Conservation (phyloP, 2,888 invertebrate genomes). For the Melinopterus prodromus region DNA sequence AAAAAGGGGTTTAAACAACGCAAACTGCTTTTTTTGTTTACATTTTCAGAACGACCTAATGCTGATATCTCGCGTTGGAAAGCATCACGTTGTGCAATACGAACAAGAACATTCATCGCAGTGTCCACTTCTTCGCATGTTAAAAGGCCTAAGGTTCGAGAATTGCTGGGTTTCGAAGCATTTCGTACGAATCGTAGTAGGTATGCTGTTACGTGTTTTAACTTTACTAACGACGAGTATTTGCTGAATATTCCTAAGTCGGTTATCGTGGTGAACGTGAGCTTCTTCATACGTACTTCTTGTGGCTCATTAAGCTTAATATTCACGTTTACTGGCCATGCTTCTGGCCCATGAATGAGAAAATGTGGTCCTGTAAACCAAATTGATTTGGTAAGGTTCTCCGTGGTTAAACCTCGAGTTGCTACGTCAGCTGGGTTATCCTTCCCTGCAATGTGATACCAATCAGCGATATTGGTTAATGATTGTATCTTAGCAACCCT, state of each 20-base stretch:
- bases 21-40: not conserved
- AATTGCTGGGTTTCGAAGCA: not conserved
- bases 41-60: not conserved
- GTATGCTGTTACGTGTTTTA: not conserved
- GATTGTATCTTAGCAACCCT: conserved; percentile 25
- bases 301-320: not conserved
- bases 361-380: not conserved
- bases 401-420: conserved; percentile 5
- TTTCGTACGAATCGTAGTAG: not conserved
- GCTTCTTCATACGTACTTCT: not conserved
- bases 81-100: not conserved
- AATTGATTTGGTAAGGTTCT: not conserved
- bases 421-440: conserved; percentile 30
- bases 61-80: not conserved
- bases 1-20: conserved; percentile 40
- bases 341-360: not conserved
- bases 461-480: conserved; percentile 19
- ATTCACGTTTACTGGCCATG: not conserved
- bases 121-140: not conserved
- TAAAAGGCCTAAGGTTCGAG: not conserved
- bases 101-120: not conserved
- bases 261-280: not conserved
- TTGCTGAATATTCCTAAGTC: not conserved
- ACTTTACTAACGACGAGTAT: not conserved
- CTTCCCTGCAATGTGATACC: conserved; percentile 25